phyloP scores from a whole-genome alignment of 2,113 vertebrate species.

The Bubalus kerabau region DNA sequence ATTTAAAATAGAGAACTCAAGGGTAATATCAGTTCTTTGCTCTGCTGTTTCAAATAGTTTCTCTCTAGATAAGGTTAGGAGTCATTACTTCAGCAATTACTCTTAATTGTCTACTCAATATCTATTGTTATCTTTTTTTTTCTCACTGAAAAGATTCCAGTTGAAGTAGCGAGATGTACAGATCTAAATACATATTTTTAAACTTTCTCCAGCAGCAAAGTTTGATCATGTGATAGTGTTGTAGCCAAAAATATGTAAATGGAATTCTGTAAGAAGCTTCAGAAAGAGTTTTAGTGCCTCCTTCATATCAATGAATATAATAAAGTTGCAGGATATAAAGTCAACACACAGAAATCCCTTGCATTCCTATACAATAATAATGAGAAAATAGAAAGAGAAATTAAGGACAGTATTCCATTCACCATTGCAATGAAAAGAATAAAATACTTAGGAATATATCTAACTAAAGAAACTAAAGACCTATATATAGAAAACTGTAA shows the following conservation, averaged over 20 bases:
- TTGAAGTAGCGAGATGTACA: background rate
- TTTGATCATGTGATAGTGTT: background rate
- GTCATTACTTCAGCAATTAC: background rate
- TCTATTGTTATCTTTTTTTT: background rate
- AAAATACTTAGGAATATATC: no score
- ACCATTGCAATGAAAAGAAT: no score
- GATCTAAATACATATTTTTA: background rate
- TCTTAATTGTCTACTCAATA: background rate
- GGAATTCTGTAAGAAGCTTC: background rate
- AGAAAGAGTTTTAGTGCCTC: background rate
- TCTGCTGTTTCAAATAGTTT: background rate
- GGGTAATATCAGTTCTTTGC: background rate
- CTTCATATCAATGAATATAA: background rate
- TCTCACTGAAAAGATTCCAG: background rate
- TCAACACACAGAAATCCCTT: no score
- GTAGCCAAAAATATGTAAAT: background rate
- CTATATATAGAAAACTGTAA: no score
- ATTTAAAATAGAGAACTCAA: background rate
- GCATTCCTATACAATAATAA: no score
- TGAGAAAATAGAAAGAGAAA: no score
- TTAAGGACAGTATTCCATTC: no score
- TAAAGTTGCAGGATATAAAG: no score
- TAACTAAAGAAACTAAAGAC: no score
- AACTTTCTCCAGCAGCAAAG: background rate
- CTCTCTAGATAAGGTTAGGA: background rate